phyloP scores from a whole-genome alignment of 2,797 vertebrate species.

The Paramormyrops hopkinsi region DNA sequence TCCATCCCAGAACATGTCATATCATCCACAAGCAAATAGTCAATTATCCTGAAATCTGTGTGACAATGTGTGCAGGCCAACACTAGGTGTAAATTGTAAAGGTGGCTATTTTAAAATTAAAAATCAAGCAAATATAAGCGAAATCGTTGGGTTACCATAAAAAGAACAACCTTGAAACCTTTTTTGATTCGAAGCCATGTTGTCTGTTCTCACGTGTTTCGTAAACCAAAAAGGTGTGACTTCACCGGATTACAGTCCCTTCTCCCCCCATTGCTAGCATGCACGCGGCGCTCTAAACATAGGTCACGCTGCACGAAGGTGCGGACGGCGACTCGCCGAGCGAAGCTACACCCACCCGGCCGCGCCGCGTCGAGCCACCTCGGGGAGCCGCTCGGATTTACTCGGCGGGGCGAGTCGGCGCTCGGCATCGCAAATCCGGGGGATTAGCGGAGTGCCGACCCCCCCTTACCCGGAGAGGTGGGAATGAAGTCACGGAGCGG shows the following conservation, averaged over 20 bases:
- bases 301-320: neutral
- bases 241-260: neutral
- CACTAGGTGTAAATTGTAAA: neutral
- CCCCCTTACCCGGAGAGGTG: neutral
- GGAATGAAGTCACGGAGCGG: slow-evolving; percentile 3
- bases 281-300: neutral
- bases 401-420: neutral
- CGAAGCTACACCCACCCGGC: neutral
- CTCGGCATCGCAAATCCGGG: neutral
- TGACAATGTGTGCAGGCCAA: neutral
- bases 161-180: neutral
- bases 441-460: neutral
- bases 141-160: neutral
- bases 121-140: neutral
- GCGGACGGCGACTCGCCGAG: neutral
- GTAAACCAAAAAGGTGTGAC: neutral
- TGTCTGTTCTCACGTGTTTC: neutral
- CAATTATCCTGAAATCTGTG: neutral
- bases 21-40: neutral
- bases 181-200: neutral
- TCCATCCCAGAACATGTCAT: neutral
- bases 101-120: neutral
- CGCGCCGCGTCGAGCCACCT: neutral
- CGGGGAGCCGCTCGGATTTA: neutral
- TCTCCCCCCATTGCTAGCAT: neutral